These are phyloP conservation scores for Selene dorsalis DNA, from an alignment of 2,797 vertebrate species.

Conservation along the genomic window DNA sequence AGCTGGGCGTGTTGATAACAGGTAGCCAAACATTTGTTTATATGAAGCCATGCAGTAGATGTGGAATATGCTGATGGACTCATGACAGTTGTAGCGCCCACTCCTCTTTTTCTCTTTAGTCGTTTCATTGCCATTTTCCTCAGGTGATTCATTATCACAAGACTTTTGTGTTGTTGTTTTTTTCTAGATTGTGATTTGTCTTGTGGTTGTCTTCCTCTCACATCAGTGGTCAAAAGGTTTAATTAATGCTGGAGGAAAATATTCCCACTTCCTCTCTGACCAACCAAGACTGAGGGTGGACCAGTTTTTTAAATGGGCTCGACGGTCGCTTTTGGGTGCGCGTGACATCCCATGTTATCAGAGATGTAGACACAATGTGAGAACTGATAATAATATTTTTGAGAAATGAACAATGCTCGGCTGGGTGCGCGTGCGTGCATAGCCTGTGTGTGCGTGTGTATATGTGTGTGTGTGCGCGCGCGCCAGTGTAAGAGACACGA, in stretches of 20 bases:
- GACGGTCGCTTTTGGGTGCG: not conserved
- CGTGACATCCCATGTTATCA: too few relatives aligned
- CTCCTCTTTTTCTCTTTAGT: too few relatives aligned
- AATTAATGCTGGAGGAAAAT: not conserved
- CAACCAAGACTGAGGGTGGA: not conserved
- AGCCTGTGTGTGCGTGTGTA: not conserved
- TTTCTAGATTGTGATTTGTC: not conserved
- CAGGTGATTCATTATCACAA: not conserved
- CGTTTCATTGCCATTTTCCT: not conserved
- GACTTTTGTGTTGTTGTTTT: too few relatives aligned
- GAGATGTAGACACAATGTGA: not conserved
- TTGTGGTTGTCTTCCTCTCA: not conserved
- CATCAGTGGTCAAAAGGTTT: not conserved
- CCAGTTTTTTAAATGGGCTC: not conserved
- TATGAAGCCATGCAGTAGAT: not conserved
- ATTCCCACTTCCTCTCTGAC: not conserved
- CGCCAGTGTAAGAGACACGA: conserved; percentile 54
- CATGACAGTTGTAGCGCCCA: too few relatives aligned
- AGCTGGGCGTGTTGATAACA: not conserved
- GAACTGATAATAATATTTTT: not conserved
- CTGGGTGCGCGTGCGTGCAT: not conserved
- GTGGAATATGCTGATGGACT: not conserved
- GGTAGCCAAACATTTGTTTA: not conserved
- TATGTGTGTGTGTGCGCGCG: not conserved
- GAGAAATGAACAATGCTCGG: conserved; percentile 18